phyloP scores from a whole-genome alignment of 1,140 invertebrate genomes.

The Ectropis grisescens region DNA sequence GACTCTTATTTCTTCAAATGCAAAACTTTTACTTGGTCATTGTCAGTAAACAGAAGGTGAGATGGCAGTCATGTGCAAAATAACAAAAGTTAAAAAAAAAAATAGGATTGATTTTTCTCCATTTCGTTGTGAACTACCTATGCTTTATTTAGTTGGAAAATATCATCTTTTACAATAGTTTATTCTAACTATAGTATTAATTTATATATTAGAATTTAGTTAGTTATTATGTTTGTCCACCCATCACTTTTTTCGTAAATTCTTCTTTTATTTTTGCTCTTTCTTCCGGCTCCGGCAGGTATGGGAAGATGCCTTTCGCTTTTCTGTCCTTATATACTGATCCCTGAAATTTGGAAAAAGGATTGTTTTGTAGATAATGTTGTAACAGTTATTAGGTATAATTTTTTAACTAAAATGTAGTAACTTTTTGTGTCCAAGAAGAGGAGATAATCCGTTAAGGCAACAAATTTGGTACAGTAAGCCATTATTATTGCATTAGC shows the following conservation, averaged over 20 bases:
- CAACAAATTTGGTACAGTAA: neutral
- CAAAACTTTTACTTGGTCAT: too few species aligned
- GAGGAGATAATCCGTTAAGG: neutral
- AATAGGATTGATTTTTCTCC: too few species aligned
- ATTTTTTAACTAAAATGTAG: neutral
- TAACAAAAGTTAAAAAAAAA: too few species aligned
- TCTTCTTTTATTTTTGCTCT: slow-evolving; percentile 65
- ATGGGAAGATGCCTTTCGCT: slow-evolving; percentile 59
- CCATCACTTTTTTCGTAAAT: slow-evolving; percentile 41
- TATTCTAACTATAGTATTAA: too few species aligned
- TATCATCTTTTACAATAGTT: too few species aligned
- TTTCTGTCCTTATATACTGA: slow-evolving; percentile 54
- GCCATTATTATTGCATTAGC: neutral
- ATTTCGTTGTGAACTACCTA: too few species aligned
- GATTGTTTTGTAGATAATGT: neutral
- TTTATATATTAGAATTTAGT: slow-evolving; percentile 1
- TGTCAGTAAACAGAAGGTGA: too few species aligned
- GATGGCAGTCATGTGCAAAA: too few species aligned
- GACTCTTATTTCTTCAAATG: too few species aligned
- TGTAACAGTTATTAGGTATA: neutral
- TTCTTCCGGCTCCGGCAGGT: slow-evolving; percentile 64
- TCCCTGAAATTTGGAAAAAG: slow-evolving; percentile 41
- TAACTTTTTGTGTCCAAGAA: neutral
- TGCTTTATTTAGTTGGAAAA: too few species aligned
- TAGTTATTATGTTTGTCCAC: slow-evolving; percentile 2